Conservation (phyloP, 1,140 invertebrate species). For the Harlomillsia oculata region DNA sequence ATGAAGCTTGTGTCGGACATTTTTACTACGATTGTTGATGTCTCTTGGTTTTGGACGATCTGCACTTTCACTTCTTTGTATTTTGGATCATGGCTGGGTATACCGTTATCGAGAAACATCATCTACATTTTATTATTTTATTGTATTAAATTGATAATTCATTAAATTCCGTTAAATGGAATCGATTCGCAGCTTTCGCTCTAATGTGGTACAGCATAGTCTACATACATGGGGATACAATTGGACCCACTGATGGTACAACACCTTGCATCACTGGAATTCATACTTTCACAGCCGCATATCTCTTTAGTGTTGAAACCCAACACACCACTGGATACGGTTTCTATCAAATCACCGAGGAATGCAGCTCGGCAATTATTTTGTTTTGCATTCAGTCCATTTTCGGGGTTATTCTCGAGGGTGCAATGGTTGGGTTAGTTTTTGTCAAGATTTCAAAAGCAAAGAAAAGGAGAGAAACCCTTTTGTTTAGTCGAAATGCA, state of each 20-base stretch:
- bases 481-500: conserved; percentile 80
- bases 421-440: conserved; percentile 68
- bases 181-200: conserved; percentile 13
- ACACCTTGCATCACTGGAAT: conserved; percentile 16
- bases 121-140: background rate
- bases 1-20: conserved; percentile 17
- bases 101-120: background rate
- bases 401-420: conserved; percentile 68
- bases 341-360: conserved; percentile 19
- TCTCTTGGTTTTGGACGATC: conserved; percentile 15
- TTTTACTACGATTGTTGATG: conserved; percentile 26
- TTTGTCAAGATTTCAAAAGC: conserved; percentile 78
- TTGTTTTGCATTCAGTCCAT: conserved; percentile 28
- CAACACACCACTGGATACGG: conserved; percentile 31
- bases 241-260: background rate
- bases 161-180: background rate
- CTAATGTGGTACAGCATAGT: conserved; percentile 17
- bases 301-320: conserved; percentile 29
- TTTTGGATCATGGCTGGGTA: conserved; percentile 28
- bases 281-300: conserved; percentile 19
- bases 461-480: conserved; percentile 85
- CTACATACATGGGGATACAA: conserved; percentile 16
- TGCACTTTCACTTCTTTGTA: conserved; percentile 9
- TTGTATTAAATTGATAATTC: background rate
- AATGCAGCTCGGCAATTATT: conserved; percentile 15